These are phyloP conservation scores for Littorina saxatilis DNA, from an alignment of 1,140 invertebrate genomes.

Conservation along the genomic window DNA sequence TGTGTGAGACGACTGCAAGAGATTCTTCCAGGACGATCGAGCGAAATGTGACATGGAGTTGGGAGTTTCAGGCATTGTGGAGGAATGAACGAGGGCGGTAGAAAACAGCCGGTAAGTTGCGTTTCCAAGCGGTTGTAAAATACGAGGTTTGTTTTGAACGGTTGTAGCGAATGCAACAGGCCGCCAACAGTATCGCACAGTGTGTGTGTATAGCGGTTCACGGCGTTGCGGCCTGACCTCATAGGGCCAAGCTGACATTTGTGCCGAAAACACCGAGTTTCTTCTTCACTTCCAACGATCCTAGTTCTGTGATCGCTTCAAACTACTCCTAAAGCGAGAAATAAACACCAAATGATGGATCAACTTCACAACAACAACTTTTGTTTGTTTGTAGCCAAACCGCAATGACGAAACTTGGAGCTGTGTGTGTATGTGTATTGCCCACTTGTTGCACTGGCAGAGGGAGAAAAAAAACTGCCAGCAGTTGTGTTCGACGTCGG, in stretches of 20 bases:
- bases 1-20: conserved; percentile 7
- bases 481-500: too few relatives aligned
- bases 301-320: too few relatives aligned
- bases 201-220: conserved; percentile 1
- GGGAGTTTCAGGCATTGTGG: not conserved
- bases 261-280: too few relatives aligned
- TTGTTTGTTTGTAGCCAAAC: too few relatives aligned
- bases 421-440: too few relatives aligned
- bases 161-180: conserved; percentile 16
- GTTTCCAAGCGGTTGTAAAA: conserved; percentile 21
- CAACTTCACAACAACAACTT: too few relatives aligned
- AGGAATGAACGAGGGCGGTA: conserved; percentile 36
- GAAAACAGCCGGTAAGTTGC: conserved; percentile 33
- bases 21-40: not conserved
- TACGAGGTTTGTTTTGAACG: conserved; percentile 27
- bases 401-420: too few relatives aligned
- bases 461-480: too few relatives aligned
- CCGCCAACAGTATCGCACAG: conserved; percentile 17
- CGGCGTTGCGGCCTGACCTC: conserved; percentile 32
- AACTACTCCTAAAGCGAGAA: too few relatives aligned
- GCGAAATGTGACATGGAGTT: conserved; percentile 9
- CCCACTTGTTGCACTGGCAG: too few relatives aligned
- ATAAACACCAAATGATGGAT: too few relatives aligned
- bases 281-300: too few relatives aligned
- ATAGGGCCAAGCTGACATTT: conserved; percentile 21